Evolutionary conservation across 2,888 invertebrate species (phyloP).

Genomic region (Euplexia lucipara): DNA sequence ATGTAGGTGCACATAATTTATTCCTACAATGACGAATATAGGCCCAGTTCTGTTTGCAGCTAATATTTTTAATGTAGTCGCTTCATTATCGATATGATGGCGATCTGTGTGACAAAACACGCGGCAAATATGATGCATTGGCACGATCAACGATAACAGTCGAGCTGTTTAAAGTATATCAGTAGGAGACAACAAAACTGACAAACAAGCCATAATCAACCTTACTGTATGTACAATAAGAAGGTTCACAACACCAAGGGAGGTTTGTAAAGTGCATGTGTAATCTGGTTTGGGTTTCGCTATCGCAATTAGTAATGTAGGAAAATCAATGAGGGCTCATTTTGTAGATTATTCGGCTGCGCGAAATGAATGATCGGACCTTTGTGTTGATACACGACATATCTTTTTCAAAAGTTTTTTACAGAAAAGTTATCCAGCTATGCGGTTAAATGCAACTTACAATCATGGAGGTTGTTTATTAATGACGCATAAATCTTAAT

Average conservation of each 20-base stretch:
- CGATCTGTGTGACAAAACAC: conserved; percentile 85
- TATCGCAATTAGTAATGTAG: conserved; percentile 86
- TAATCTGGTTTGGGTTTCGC: conserved; percentile 61
- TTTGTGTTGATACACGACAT: conserved; percentile 73
- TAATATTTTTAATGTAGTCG: conserved; percentile 79
- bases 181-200: conserved; percentile 26
- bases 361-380: conserved; percentile 81
- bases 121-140: conserved; percentile 89
- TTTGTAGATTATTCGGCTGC: conserved; percentile 84
- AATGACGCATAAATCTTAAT: not conserved
- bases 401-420: conserved; percentile 66
- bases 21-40: conserved; percentile 63
- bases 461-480: not conserved
- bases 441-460: conserved; percentile 26
- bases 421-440: conserved; percentile 31
- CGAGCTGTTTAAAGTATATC: conserved; percentile 72
- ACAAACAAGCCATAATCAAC: conserved; percentile 60
- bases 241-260: conserved; percentile 15
- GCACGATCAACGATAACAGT: conserved; percentile 81
- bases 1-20: conserved; percentile 56
- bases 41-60: conserved; percentile 67
- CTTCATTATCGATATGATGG: conserved; percentile 81
- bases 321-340: conserved; percentile 87
- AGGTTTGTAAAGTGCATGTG: conserved; percentile 21
- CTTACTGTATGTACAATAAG: conserved; percentile 45